Base-by-base conservation (phyloP, 2,113 vertebrate species). In the Lamprotornis superbus region DNA sequence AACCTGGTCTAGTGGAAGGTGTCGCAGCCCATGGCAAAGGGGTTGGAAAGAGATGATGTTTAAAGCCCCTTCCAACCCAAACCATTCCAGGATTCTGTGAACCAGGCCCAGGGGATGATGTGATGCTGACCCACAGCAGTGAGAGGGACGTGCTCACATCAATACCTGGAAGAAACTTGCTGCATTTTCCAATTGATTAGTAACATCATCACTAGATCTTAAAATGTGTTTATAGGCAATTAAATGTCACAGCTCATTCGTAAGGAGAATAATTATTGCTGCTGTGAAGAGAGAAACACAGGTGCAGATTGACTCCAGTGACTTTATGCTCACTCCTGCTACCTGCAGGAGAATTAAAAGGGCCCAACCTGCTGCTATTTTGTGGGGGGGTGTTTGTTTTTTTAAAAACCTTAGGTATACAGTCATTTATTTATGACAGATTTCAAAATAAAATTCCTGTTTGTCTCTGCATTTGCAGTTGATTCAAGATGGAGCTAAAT, bases 201-300 rank as follows among this genome's bases (percentile, higher is more conserved):
- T 27, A 81, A 77, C 83, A 88, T 74, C 86, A 83, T 80, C 76
- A 75, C 68, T 46, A 39, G 71, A 83, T 90, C 90, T 93, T 86
- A 71, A 91, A 86, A 70, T 20, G 33, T 83, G 55, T 88, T 96
- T 92, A 94, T 71, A 93, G 87, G 65, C 92, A 83, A 95, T 93
- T 86, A 77, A 94, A 83, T 57, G 67, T 93, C 92, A 83, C 82
- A 53, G 63, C 69, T 89, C 76, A 28, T 83, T 90, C 0, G 2
- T 69, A 85, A 94, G 61, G 77, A 87, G 77, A 57, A 81, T 84
- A 89, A 87, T 91, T 93, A 75, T 73, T 61, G 50, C 89, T 83
- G n/a, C 56, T 13, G 15, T 60, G 44, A 59, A 83, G 59, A 42
- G 77, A 46, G 63, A 86, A 77, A 78, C 27, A 6, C 40, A 75